Conservation (phyloP, 1,140 invertebrate genomes). For the Halesus radiatus region DNA sequence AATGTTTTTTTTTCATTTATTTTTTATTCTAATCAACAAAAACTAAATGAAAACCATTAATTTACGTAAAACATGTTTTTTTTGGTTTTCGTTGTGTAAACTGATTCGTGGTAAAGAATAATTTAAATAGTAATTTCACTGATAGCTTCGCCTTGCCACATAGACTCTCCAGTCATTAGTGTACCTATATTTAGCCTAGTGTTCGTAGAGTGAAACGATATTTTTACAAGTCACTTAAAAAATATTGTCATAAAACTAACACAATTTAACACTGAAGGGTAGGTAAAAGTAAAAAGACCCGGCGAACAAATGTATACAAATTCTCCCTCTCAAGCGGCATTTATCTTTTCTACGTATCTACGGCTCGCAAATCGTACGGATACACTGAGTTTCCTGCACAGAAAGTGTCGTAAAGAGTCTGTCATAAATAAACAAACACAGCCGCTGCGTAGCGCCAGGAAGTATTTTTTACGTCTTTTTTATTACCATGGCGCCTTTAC, state of each 20-base stretch:
- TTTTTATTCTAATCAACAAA: too few relatives aligned
- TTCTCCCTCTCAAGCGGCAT: constrained; percentile 34
- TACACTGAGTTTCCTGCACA: constrained; percentile 40
- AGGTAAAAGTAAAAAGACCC: constrained; percentile 16
- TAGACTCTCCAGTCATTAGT: too few relatives aligned
- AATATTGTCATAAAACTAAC: constrained; percentile 1
- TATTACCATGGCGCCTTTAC: constrained; percentile 46
- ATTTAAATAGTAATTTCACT: too few relatives aligned
- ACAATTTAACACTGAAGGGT: constrained; percentile 35
- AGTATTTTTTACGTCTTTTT: constrained; percentile 56
- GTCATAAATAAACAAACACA: constrained; percentile 57
- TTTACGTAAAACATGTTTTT: too few relatives aligned
- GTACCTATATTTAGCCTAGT: too few relatives aligned
- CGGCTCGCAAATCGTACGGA: constrained; percentile 24
- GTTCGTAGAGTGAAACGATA: too few relatives aligned
- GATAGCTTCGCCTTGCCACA: too few relatives aligned
- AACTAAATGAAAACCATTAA: too few relatives aligned
- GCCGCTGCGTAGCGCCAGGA: constrained; percentile 54
- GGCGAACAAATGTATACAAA: constrained; percentile 31
- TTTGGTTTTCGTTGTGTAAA: too few relatives aligned
- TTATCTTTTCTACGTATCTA: constrained; percentile 38
- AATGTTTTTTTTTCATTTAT: too few relatives aligned
- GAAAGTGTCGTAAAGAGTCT: constrained; percentile 48
- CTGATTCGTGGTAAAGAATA: too few relatives aligned
- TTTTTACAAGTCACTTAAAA: too few relatives aligned